Conservation (phyloP, 1,140 invertebrate genomes). For the Harlomillsia oculata region DNA sequence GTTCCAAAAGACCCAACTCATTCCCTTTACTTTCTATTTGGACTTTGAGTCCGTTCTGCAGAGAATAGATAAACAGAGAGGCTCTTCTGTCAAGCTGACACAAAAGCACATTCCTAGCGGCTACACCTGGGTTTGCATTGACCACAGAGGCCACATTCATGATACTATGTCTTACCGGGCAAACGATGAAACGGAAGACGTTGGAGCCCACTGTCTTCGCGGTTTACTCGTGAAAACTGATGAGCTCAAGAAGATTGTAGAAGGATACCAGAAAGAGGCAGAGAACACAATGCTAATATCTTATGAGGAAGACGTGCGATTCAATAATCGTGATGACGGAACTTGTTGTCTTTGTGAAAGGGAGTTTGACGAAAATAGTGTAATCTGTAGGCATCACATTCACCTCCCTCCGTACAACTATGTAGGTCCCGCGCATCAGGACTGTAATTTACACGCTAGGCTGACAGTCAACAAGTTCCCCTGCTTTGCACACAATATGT, state of each 20-base stretch:
- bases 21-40: no score
- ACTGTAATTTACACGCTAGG: conserved; percentile 6
- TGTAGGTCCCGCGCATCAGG: conserved; percentile 1
- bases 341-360: neutral
- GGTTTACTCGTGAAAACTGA: neutral
- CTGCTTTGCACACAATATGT: neutral
- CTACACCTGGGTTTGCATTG: neutral
- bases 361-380: neutral
- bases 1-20: no score
- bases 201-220: neutral
- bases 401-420: neutral
- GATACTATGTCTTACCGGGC: neutral
- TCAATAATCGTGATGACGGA: no score
- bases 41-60: no score
- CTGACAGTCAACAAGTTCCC: neutral
- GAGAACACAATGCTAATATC: neutral
- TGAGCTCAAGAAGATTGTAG: neutral
- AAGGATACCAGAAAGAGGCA: neutral
- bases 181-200: neutral
- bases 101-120: conserved; percentile 15
- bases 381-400: conserved; percentile 1
- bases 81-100: no score
- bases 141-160: neutral
- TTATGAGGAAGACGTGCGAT: neutral
- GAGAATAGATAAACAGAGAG: no score